Evolutionary conservation across 2,797 vertebrate genomes (phyloP).

Genomic region (Prionace glauca): DNA sequence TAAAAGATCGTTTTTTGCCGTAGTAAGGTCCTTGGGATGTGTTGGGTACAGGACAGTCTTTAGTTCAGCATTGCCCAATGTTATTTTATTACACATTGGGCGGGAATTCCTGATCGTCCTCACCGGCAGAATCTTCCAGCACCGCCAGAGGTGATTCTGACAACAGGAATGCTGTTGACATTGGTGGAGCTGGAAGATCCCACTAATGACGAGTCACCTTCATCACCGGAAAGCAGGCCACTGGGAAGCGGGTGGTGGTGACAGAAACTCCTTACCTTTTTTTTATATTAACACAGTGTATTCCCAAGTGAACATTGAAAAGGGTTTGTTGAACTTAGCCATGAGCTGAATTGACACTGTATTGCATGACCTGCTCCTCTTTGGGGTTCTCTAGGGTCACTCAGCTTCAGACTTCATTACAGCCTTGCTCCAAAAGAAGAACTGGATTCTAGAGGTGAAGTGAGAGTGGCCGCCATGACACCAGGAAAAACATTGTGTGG

Average conservation of each 20-base stretch:
- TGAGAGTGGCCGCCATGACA: not conserved
- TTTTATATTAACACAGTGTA: not conserved
- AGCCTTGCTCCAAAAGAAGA: not conserved
- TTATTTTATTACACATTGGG: not conserved
- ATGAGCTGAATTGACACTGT: not conserved
- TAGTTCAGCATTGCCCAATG: not conserved
- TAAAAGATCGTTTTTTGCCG: not conserved
- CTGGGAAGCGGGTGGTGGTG: no score
- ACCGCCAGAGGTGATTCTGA: no score
- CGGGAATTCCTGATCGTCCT: no score
- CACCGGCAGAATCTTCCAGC: no score
- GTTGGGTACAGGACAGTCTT: not conserved
- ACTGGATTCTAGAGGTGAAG: no score
- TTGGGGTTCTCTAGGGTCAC: not conserved
- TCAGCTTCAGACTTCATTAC: not conserved
- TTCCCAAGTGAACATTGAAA: not conserved
- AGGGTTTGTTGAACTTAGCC: not conserved
- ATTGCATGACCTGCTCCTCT: not conserved
- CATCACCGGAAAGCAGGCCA: no score
- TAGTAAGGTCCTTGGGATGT: not conserved
- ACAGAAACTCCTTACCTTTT: not conserved
- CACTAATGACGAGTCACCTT: no score
- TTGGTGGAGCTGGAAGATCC: no score
- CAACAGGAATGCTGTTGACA: no score
- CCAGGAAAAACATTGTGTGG: no score